A percentile compares a stretch with the other conserved stretches of the same genome.
Evolutionary conservation across 2,113 vertebrate species (phyloP).

Genomic region (Fulica atra): DNA sequence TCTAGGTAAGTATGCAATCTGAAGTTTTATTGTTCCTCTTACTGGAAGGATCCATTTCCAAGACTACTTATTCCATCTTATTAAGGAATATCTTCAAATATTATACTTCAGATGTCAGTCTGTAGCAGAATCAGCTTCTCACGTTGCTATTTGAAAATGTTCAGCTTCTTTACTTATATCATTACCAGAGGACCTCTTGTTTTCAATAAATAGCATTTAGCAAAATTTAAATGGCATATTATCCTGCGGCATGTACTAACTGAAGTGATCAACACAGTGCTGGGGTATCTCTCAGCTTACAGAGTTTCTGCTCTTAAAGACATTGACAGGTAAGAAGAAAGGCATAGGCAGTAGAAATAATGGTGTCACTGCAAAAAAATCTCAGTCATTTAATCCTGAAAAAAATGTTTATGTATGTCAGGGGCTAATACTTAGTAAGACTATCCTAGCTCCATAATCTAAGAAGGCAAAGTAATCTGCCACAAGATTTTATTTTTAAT

Average conservation of each 20-base stretch:
- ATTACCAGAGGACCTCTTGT: background rate
- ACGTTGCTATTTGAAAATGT: background rate
- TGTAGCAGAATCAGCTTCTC: background rate
- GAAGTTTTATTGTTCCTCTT: background rate
- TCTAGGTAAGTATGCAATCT: background rate
- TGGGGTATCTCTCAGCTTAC: background rate
- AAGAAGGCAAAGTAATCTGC: background rate
- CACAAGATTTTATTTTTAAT: background rate
- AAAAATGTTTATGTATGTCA: background rate
- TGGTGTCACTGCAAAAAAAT: background rate
- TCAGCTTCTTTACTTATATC: background rate
- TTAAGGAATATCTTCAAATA: background rate
- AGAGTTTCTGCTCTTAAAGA: background rate
- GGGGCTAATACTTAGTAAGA: background rate
- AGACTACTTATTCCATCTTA: background rate
- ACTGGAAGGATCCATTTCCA: background rate
- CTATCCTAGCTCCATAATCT: background rate
- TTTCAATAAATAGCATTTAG: background rate
- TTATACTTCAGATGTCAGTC: background rate
- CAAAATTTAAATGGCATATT: background rate
- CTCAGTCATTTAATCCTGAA: background rate
- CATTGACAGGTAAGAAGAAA: background rate
- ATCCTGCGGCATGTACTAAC: background rate
- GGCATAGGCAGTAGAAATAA: background rate
- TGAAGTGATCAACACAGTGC: background rate